Evolutionary conservation across 2,888 invertebrate species (phyloP).

Genomic region (Caenorhabditis afra): DNA sequence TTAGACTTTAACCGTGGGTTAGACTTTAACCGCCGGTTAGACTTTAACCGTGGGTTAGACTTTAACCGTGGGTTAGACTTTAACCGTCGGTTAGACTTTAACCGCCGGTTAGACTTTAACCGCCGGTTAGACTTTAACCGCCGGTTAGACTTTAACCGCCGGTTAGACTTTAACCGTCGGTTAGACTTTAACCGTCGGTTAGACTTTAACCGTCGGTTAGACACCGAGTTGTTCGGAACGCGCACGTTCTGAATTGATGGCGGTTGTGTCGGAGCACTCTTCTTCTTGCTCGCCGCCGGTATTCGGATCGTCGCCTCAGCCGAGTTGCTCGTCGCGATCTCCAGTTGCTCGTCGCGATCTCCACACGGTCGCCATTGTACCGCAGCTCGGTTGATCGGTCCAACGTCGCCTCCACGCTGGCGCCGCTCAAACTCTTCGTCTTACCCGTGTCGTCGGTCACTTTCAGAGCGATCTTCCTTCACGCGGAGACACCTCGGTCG

Average conservation of each 20-base stretch:
- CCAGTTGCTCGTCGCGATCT: too few relatives aligned
- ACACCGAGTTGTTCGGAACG: neutral
- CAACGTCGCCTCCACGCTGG: slow-evolving; percentile 23
- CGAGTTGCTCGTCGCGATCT: neutral
- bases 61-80: too few relatives aligned
- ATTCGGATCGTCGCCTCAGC: neutral
- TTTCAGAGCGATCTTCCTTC: slow-evolving; percentile 23
- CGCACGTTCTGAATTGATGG: neutral
- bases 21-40: too few relatives aligned
- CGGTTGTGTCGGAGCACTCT: neutral
- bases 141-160: too few relatives aligned
- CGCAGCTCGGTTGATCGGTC: neutral
- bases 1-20: too few relatives aligned
- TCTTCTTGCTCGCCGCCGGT: neutral
- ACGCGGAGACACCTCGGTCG: neutral
- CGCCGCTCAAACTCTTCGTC: slow-evolving; percentile 22
- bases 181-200: too few relatives aligned
- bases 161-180: too few relatives aligned
- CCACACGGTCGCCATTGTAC: neutral
- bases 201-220: too few relatives aligned
- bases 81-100: too few relatives aligned
- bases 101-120: too few relatives aligned
- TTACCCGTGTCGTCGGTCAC: slow-evolving; percentile 36
- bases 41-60: too few relatives aligned
- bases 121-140: too few relatives aligned